Conservation (phyloP, 1,140 invertebrate species). For the Drosophila nebulosa region DNA sequence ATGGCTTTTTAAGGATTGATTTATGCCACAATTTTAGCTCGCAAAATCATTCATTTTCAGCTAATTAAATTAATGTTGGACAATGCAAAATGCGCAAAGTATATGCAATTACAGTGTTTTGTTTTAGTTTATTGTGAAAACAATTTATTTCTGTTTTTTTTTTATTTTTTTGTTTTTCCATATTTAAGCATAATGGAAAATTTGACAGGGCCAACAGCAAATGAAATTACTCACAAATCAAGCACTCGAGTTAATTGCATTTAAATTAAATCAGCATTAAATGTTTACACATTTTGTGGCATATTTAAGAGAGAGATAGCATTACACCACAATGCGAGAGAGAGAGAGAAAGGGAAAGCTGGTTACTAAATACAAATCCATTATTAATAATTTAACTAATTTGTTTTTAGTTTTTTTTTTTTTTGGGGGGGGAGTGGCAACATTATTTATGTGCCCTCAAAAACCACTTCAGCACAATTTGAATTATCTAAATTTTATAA, state of each 20-base stretch:
- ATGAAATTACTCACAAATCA: slow-evolving; percentile 49
- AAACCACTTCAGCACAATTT: not conserved
- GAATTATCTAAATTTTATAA: not conserved
- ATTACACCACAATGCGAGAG: not conserved
- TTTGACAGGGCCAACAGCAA: slow-evolving; percentile 8
- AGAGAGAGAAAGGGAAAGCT: not conserved
- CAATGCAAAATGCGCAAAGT: not conserved
- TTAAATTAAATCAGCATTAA: slow-evolving; percentile 78
- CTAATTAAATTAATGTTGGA: not conserved
- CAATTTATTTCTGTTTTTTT: no score
- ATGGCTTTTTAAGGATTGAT: not conserved
- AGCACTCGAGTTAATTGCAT: slow-evolving; percentile 73
- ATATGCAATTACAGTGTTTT: not conserved
- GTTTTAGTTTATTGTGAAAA: not conserved
- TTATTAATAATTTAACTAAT: slow-evolving; percentile 64
- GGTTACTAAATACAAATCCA: slow-evolving; percentile 16
- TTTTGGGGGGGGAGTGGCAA: no score
- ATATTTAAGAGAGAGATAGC: slow-evolving; percentile 25
- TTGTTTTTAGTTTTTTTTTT: slow-evolving; percentile 38
- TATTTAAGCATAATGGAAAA: slow-evolving; percentile 16
- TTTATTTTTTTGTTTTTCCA: not conserved
- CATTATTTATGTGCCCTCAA: slow-evolving; percentile 28
- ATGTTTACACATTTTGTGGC: slow-evolving; percentile 68
- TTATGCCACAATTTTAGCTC: not conserved
- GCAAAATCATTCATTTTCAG: not conserved